phyloP scores from a whole-genome alignment of 1,140 invertebrate genomes.

The Pissodes strobi region DNA sequence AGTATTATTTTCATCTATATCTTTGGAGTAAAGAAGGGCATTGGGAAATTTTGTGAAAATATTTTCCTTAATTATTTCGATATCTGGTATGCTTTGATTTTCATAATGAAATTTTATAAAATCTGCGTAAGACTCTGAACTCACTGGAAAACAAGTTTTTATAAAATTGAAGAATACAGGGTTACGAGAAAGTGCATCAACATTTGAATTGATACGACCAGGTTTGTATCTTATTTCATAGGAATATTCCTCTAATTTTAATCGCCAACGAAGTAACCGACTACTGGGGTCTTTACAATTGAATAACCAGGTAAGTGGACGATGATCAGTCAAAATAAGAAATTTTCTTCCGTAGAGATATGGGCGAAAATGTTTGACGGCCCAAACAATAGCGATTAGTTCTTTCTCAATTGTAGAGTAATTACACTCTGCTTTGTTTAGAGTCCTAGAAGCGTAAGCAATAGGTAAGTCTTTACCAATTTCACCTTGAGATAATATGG shows the following conservation, averaged over 20 bases:
- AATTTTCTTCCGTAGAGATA: slow-evolving; percentile 33
- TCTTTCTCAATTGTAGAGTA: too few species aligned
- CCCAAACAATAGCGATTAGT: too few species aligned
- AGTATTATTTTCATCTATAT: slow-evolving; percentile 44
- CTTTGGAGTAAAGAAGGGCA: slow-evolving; percentile 43
- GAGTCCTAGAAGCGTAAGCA: too few species aligned
- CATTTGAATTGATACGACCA: slow-evolving; percentile 53
- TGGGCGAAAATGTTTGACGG: too few species aligned
- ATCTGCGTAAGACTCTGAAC: slow-evolving; percentile 48
- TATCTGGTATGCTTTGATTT: too few species aligned
- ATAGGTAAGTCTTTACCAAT: slow-evolving; percentile 46
- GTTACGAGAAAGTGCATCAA: slow-evolving; percentile 48
- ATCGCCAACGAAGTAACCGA: slow-evolving; percentile 57
- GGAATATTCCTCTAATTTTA: too few species aligned
- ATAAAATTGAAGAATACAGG: slow-evolving; percentile 40
- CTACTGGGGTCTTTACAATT: too few species aligned
- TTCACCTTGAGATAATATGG: slow-evolving; percentile 45
- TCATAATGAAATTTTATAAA: too few species aligned
- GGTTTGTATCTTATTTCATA: slow-evolving; percentile 57
- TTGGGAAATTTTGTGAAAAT: slow-evolving; percentile 37
- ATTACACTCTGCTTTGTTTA: too few species aligned
- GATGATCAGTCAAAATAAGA: slow-evolving; percentile 11
- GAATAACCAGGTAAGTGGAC: too few species aligned
- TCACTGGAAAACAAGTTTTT: too few species aligned
- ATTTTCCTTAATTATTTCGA: slow-evolving; percentile 42